phyloP scores from a whole-genome alignment of 2,797 vertebrate species.

The Delichon dasypus region DNA sequence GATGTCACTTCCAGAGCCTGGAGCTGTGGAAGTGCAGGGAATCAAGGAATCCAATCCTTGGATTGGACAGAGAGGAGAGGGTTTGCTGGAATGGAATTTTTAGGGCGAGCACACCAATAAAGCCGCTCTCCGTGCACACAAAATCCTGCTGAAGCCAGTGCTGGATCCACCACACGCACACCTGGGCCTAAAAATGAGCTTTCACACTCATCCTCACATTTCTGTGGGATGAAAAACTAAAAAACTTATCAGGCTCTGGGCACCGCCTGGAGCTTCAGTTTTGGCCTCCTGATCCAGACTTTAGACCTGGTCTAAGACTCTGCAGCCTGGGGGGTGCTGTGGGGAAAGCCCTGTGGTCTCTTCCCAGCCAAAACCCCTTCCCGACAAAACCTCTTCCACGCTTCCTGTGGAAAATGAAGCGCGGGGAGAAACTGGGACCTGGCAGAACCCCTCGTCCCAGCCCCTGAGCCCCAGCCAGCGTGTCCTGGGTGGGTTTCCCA shows the following conservation, averaged over 20 bases:
- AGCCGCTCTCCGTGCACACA: neutral
- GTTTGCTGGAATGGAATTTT: neutral
- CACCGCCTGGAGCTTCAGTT: accelerated
- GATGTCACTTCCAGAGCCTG: neutral
- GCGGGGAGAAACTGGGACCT: neutral
- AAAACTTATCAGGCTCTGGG: neutral
- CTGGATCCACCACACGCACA: neutral
- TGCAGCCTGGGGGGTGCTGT: neutral
- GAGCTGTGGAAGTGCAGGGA: neutral
- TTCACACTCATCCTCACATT: neutral
- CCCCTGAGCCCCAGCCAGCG: accelerated
- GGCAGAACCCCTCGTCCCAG: neutral
- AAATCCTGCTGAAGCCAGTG: neutral
- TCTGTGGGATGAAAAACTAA: neutral
- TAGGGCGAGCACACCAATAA: neutral
- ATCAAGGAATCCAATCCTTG: neutral
- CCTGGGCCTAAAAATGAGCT: neutral
- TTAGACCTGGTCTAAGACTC: neutral
- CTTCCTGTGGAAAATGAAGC: neutral
- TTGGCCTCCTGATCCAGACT: neutral
- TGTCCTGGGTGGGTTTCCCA: neutral
- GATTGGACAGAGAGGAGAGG: neutral
- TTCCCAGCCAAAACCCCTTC: neutral
- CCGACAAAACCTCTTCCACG: accelerated
- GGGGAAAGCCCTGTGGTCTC: neutral